A percentile compares a stretch with the other conserved stretches of the same genome.
Evolutionary conservation across 2,888 invertebrate genomes (phyloP).

Genomic region (Parnassius orleans): DNA sequence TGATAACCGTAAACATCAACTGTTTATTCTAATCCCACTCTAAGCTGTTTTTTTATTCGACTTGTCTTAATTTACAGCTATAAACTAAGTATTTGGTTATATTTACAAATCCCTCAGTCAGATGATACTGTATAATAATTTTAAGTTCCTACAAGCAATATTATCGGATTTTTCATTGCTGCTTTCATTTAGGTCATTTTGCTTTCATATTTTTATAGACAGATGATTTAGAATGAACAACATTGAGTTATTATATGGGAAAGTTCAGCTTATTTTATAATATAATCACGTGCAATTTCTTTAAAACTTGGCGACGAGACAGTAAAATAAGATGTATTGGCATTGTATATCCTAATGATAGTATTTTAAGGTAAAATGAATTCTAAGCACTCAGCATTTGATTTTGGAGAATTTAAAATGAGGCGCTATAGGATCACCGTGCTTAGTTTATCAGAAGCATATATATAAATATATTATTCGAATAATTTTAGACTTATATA

Average conservation of each 20-base stretch:
- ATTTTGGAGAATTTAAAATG: too few species aligned
- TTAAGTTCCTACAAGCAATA: too few species aligned
- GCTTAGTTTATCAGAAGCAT: too few species aligned
- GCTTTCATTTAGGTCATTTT: too few species aligned
- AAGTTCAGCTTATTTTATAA: background rate
- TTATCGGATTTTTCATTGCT: too few species aligned
- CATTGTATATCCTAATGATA: background rate
- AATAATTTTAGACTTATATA: too few species aligned
- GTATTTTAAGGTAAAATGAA: too few species aligned
- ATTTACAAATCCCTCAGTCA: slow-evolving; percentile 23
- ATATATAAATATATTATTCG: too few species aligned
- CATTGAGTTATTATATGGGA: background rate
- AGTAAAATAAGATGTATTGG: background rate
- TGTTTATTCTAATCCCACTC: slow-evolving; percentile 3
- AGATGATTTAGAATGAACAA: too few species aligned
- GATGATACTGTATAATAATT: slow-evolving; percentile 1
- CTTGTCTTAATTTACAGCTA: slow-evolving; percentile 19
- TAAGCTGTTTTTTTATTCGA: slow-evolving; percentile 5
- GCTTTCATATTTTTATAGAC: too few species aligned
- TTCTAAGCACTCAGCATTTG: too few species aligned
- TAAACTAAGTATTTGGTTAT: slow-evolving; percentile 12
- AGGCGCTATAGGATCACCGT: too few species aligned
- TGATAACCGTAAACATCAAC: background rate
- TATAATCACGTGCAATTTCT: background rate
- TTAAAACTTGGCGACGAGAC: background rate